Evolutionary conservation across 1,140 invertebrate species (phyloP), one percentile per base, ranked within the genome.

Genomic region (Trichoplusia ni): DNA sequence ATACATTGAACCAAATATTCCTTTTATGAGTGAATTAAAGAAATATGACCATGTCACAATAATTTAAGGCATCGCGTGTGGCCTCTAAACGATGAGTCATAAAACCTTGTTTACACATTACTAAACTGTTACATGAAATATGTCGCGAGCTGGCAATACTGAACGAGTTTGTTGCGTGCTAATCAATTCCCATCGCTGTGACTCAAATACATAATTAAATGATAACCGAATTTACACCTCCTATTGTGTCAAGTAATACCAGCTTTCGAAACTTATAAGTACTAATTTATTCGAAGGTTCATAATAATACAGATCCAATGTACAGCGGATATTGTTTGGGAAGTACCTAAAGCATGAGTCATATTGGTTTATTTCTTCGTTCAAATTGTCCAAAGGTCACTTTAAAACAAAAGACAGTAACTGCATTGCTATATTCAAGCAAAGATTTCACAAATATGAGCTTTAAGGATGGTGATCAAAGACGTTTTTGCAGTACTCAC

Each of bases 401-500:
- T n/a, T n/a, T n/a, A n/a, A n/a, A n/a, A n/a, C n/a, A n/a, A n/a
- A n/a, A n/a, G n/a, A n/a, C n/a, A n/a, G n/a, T n/a, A n/a, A n/a
- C n/a, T n/a, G n/a, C n/a, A n/a, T n/a, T n/a, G n/a, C n/a, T n/a
- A n/a, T n/a, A n/a, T n/a, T n/a, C n/a, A n/a, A n/a, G n/a, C n/a
- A n/a, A n/a, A n/a, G n/a, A n/a, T n/a, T n/a, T n/a, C n/a, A n/a
- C n/a, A n/a, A n/a, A n/a, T n/a, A n/a, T n/a, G n/a, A n/a, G n/a
- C n/a, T n/a, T n/a, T n/a, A 38, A 40, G 13, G 40, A 5, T 56
- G 31, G n/a, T n/a, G n/a, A n/a, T n/a, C n/a, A n/a, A 58, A 51
- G 38, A 60, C 13, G 40, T 46, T 63, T 44, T 35, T 16, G 56
- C 1, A 14, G 54, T 51, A 92, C 93, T 91, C 82, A 95, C 94